Evolutionary conservation across 1,140 invertebrate species (phyloP), one percentile per base, ranked within the genome.

Genomic region (Forficula auricularia): DNA sequence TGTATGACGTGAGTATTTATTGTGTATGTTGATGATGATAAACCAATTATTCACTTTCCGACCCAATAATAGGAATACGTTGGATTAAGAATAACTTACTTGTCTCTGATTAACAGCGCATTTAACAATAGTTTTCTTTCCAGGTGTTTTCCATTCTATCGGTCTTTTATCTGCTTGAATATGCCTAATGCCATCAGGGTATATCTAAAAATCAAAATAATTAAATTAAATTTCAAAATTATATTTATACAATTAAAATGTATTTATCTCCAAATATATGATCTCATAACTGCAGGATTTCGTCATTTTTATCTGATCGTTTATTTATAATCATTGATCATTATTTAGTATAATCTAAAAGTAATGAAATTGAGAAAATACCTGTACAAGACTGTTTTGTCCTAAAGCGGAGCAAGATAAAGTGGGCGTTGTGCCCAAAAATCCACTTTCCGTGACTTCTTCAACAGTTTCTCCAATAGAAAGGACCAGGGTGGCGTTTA

Each of bases 401-500:
- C 94, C 95, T 19, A 99, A 72, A 15, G 95, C 84, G 20, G 90
- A 91, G 66, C 95, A 98, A 40, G 86, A 88, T 1, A 99, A 64
- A 0, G 96, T 99, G 1, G 92, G 94, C 0, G 94, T 98, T 1
- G 95, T 98, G 45, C 95, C 95, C 39, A 98, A 68, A 60, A 99
- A 99, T 22, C 96, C 96, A 39, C 94, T 98, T 66, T 99, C 95
- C 4, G 94, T 95, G 1, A 98, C 95, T 83, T 99, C 96, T 65
- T 99, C 96, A 22, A 99, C 96, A 48, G 94, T 99, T 64, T 99
- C 96, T 49, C 96, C 96, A 61, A 99, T 99, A 49, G 90, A 96
- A 49, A 99, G 72, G 44, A 99, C 95, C 49, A 99, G 72, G 19
- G 96, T 99, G 45, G 96, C 96, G 67, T 98, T 99, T 31, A 97